Conservation (phyloP, 2,888 invertebrate genomes). For the Heliconius ismenius region DNA sequence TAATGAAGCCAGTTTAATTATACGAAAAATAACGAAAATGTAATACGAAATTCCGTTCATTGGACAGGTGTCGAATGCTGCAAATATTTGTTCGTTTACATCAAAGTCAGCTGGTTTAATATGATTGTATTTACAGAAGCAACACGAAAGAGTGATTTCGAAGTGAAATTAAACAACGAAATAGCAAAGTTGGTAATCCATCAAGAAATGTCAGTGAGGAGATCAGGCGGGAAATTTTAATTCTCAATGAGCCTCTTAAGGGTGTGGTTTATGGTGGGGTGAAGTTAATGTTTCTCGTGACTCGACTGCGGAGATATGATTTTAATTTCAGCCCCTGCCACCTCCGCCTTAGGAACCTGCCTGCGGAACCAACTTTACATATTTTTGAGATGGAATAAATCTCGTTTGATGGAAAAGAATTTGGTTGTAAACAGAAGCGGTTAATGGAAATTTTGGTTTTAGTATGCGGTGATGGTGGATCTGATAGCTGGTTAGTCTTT, state of each 20-base stretch:
- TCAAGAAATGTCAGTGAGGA: constrained; percentile 73
- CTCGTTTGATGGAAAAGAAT: constrained; percentile 77
- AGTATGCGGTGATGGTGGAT: constrained; percentile 66
- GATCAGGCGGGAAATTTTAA: constrained; percentile 81
- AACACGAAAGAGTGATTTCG: constrained; percentile 48
- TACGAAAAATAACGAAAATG: constrained; percentile 7
- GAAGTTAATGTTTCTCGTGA: constrained; percentile 81
- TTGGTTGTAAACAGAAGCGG: constrained; percentile 69
- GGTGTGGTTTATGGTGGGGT: constrained; percentile 75
- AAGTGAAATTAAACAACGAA: constrained; percentile 50
- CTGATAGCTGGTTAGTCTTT: constrained; percentile 46
- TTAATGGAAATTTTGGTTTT: constrained; percentile 73
- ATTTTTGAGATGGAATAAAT: constrained; percentile 76
- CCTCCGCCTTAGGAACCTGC: constrained; percentile 51
- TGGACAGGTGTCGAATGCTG: constrained; percentile 34
- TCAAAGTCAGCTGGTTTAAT: constrained; percentile 43
- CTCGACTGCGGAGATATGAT: constrained; percentile 78
- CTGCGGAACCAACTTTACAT: constrained; percentile 71
- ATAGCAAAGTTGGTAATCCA: constrained; percentile 71
- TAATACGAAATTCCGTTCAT: constrained; percentile 17
- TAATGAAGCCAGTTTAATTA: constrained; percentile 22
- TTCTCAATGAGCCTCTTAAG: constrained; percentile 76
- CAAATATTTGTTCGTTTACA: constrained; percentile 30
- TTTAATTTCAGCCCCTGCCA: constrained; percentile 76
- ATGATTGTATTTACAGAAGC: constrained; percentile 43